Conservation (phyloP, 1,140 invertebrate species). For the Eriosoma lanigerum region DNA sequence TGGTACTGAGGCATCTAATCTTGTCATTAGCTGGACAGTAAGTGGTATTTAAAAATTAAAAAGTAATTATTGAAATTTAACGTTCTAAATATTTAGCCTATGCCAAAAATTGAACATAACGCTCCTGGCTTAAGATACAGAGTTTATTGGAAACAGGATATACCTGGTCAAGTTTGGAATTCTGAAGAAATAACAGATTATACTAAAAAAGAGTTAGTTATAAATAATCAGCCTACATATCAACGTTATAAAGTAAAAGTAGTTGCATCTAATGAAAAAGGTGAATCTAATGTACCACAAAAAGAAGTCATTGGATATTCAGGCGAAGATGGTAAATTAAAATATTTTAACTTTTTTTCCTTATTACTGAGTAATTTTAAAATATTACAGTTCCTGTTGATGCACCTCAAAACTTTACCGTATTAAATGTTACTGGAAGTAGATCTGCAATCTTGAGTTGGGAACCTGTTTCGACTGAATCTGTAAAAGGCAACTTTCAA, state of each 20-base stretch:
- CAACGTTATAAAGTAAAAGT: slow-evolving; percentile 89
- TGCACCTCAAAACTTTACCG: slow-evolving; percentile 81
- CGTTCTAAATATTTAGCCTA: slow-evolving; percentile 67
- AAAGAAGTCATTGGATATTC: slow-evolving; percentile 87
- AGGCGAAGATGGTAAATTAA: slow-evolving; percentile 78
- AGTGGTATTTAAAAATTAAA: slow-evolving; percentile 57
- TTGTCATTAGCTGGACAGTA: slow-evolving; percentile 93
- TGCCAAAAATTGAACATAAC: slow-evolving; percentile 96
- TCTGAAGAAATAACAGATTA: slow-evolving; percentile 77
- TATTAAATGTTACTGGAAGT: slow-evolving; percentile 71
- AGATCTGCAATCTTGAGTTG: slow-evolving; percentile 80
- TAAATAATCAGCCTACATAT: slow-evolving; percentile 89
- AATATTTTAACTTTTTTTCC: not conserved
- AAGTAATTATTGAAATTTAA: slow-evolving; percentile 53
- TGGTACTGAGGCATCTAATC: slow-evolving; percentile 82
- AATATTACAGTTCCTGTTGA: slow-evolving; percentile 69
- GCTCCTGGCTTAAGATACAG: slow-evolving; percentile 89
- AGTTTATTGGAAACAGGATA: slow-evolving; percentile 82
- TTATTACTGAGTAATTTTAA: not conserved
- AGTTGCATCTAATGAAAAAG: slow-evolving; percentile 84
- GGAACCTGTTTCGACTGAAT: slow-evolving; percentile 75
- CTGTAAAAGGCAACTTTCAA: slow-evolving; percentile 85
- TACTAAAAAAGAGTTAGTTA: slow-evolving; percentile 66
- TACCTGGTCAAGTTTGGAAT: slow-evolving; percentile 72
- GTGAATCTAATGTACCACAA: slow-evolving; percentile 81